Conservation (phyloP, 2,797 vertebrate species). For the Sebastes umbrosus region DNA sequence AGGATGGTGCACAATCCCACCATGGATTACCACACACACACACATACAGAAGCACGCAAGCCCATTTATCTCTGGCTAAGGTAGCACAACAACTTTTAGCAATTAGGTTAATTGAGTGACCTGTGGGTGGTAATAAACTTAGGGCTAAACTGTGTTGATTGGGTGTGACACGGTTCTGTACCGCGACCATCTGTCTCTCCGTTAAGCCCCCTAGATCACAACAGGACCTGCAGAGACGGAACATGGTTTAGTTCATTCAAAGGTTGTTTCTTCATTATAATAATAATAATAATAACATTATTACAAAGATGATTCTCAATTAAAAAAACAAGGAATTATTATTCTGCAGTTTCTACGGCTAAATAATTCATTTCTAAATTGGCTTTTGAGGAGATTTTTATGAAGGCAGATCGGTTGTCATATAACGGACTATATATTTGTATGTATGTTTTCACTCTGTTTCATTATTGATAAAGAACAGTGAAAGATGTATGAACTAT, state of each 20-base stretch:
- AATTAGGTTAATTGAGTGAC: conserved; percentile 77
- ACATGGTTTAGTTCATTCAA: neutral
- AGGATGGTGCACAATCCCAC: conserved; percentile 22
- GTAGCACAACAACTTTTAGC: conserved; percentile 40
- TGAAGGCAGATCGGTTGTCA: neutral
- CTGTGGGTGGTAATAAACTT: conserved; percentile 60
- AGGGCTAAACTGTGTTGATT: conserved; percentile 56
- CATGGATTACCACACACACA: conserved; percentile 48
- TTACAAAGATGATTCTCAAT: neutral
- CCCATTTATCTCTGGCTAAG: conserved; percentile 59
- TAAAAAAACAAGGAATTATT: neutral
- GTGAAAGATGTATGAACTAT: conserved; percentile 41
- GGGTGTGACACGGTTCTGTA: conserved; percentile 59
- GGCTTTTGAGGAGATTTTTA: neutral
- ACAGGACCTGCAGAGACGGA: neutral
- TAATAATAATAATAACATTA: neutral
- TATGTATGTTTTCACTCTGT: neutral
- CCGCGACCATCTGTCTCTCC: conserved; percentile 70
- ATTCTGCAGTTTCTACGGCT: neutral
- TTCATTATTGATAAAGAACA: conserved; percentile 44
- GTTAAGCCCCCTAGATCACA: conserved; percentile 56
- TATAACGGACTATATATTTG: neutral
- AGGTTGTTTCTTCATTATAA: neutral
- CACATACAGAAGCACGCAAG: conserved; percentile 2
- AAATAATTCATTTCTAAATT: neutral